Base-by-base conservation (phyloP, 2,888 invertebrate species). In the Drosophila subsilvestris region DNA sequence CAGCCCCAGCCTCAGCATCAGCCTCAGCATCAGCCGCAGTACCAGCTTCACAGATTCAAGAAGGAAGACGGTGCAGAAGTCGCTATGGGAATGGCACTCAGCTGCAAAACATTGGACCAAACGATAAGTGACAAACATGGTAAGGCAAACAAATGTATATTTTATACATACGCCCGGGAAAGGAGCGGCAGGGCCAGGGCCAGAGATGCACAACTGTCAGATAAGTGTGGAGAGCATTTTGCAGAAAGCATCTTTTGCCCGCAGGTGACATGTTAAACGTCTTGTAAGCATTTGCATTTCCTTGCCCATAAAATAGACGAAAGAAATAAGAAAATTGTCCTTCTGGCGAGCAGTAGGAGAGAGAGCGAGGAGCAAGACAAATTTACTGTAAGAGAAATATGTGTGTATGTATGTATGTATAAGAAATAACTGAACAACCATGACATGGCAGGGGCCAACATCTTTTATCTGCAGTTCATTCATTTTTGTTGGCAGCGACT, bases 201-300 rank as follows among this genome's bases (percentile, higher is more conserved):
- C 49, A 66, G 50, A 87, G 88, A 82, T 83, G 83, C 88, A 88
- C 72, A 79, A 86, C 77, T 83, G 83, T 88, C 88, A 86, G 88
- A 84, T 84, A 88, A 88, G 78, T 86, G 71, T 50, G 78, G 68
- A 76, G 76, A 86, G 76, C 65, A 74, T 72, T 81, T 79, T 79
- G 63, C 67, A 60, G 51, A n/a, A n/a, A 78, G 69, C 75, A 72
- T 69, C 68, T 63, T 80, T 63, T 83, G 87, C 85, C 86, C 89
- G 76, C 87, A 87, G 86, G 86, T 86, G 87, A 89, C 87, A 86
- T 87, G 81, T 79, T 88, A 88, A 87, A 85, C 87, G 82, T 88
- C 79, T 84, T 86, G 81, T 87, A 86, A 86, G 76, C 75, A 86
- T 86, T 86, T 71, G 70, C 70, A 71, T 71, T 71, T 71, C 63